Conservation (phyloP, 1,140 invertebrate genomes). For the Brachionus manjavacas region DNA sequence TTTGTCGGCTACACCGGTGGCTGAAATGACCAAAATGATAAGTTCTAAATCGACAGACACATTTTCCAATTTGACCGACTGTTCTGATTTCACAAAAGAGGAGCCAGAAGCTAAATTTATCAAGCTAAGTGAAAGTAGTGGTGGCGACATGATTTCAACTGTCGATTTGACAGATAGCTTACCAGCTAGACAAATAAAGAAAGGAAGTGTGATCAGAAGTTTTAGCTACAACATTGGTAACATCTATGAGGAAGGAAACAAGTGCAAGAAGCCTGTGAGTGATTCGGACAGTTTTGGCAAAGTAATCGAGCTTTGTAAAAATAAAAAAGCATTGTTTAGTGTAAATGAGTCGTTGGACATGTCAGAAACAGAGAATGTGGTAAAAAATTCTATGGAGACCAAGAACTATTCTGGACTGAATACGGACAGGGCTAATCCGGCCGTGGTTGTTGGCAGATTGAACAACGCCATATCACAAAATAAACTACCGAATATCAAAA, state of each 20-base stretch:
- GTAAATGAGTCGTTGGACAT: neutral
- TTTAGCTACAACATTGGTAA: neutral
- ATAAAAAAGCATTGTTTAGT: neutral
- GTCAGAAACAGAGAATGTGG: neutral
- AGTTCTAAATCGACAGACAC: conserved; percentile 12
- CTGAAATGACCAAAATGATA: conserved; percentile 2
- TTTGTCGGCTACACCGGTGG: neutral
- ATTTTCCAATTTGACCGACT: neutral
- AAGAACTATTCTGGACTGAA: neutral
- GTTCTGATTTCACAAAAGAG: neutral
- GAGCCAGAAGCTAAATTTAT: neutral
- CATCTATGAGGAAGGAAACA: neutral
- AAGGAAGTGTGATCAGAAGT: neutral
- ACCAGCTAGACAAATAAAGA: neutral
- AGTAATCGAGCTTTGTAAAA: neutral
- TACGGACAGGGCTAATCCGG: neutral
- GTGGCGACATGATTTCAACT: neutral
- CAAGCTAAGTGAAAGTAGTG: neutral
- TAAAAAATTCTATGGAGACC: neutral
- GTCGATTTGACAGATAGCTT: neutral
- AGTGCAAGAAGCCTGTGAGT: neutral
- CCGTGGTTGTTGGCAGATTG: neutral
- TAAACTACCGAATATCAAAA: neutral
- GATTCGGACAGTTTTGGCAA: neutral
- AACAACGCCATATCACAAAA: neutral